Percentiles rank a stretch among this genome's conserved stretches.
Conservation (phyloP, 2,113 vertebrate species). For the Crocuta crocuta region DNA sequence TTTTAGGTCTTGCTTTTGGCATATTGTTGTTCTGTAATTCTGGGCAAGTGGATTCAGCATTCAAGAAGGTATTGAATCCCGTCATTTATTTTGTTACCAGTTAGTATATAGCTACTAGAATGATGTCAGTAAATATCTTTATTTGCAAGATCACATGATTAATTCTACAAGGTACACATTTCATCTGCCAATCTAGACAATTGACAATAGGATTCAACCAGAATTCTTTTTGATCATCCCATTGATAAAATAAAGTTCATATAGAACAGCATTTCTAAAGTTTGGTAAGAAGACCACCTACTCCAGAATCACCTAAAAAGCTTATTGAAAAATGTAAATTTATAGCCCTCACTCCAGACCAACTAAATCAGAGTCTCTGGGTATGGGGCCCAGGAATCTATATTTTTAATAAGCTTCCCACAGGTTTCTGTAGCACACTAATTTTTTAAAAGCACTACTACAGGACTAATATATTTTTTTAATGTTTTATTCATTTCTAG, state of each 20-base stretch:
- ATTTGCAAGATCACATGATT: neutral
- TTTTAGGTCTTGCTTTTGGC: neutral
- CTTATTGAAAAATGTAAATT: neutral
- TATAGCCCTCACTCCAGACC: neutral
- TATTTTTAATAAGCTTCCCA: neutral
- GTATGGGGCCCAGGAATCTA: neutral
- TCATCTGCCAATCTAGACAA: neutral
- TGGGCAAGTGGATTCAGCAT: neutral
- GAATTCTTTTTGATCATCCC: neutral
- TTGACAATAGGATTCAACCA: neutral
- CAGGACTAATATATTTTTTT: too few species aligned
- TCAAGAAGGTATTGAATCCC: neutral
- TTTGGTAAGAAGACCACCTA: neutral
- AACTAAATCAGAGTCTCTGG: conserved; percentile 14
- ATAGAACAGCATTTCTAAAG: neutral
- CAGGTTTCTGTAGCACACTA: neutral
- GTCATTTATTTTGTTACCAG: neutral
- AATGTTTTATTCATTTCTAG: too few species aligned
- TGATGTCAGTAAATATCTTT: neutral
- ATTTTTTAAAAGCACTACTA: neutral
- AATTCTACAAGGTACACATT: neutral
- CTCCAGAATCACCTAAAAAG: neutral
- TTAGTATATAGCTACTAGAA: neutral
- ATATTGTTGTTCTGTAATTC: neutral
- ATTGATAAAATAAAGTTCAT: neutral